Percentiles rank a stretch among this genome's conserved stretches.
Conservation (phyloP, 2,888 invertebrate genomes). For the Schizaphis graminum region DNA sequence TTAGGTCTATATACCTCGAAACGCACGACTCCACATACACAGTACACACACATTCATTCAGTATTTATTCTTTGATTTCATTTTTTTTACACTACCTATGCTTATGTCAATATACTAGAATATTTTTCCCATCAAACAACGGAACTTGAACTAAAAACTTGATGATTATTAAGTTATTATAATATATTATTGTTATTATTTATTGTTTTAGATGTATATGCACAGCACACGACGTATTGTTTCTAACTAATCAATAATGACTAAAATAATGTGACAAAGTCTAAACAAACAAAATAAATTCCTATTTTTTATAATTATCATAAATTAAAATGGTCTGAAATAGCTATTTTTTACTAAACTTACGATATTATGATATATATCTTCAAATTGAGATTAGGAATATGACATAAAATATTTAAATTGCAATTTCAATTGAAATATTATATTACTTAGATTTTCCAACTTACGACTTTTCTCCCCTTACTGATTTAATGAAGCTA, state of each 20-base stretch:
- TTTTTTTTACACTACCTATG: neutral
- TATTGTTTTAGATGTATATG: neutral
- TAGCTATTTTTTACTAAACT: neutral
- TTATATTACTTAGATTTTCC: constrained; percentile 43
- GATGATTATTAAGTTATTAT: neutral
- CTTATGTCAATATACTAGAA: constrained; percentile 52
- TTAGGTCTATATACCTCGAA: constrained; percentile 45
- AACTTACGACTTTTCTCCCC: constrained; percentile 24
- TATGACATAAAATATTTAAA: constrained; percentile 32
- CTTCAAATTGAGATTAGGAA: neutral
- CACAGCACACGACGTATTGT: neutral
- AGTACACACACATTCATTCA: neutral
- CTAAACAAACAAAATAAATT: neutral
- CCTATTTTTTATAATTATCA: neutral
- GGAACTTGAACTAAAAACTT: neutral
- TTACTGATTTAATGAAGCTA: constrained; percentile 32
- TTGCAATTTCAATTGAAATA: constrained; percentile 21
- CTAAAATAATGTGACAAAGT: constrained; percentile 24
- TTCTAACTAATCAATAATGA: neutral
- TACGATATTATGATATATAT: neutral
- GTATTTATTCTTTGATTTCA: constrained; percentile 52
- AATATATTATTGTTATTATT: neutral
- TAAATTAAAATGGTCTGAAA: neutral
- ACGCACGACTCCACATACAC: constrained; percentile 59
- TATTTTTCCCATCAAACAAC: constrained; percentile 41